Percentiles rank a stretch among this genome's conserved stretches.
Evolutionary conservation across 2,888 invertebrate species (phyloP).

Genomic region (Pelosia muscerda): DNA sequence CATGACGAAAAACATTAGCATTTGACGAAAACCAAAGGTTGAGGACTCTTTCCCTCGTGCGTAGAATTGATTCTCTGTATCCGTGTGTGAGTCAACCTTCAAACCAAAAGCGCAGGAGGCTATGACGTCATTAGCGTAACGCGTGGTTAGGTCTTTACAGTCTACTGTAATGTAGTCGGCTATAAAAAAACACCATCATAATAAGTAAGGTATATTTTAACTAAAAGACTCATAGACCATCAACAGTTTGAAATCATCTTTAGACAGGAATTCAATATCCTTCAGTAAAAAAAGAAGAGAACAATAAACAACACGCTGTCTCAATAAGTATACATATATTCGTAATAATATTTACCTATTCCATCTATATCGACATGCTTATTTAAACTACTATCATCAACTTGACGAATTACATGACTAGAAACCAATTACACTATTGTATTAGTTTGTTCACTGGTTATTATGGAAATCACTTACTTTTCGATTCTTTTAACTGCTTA

Average conservation of each 20-base stretch:
- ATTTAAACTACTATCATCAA: too few relatives aligned
- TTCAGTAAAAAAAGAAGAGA: too few relatives aligned
- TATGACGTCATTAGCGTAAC: conserved; percentile 84
- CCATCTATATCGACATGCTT: too few relatives aligned
- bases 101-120: conserved; percentile 84
- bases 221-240: background rate
- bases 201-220: background rate
- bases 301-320: too few relatives aligned
- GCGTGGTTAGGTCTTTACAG: conserved; percentile 75
- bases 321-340: too few relatives aligned
- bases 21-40: conserved; percentile 52
- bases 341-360: too few relatives aligned
- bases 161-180: conserved; percentile 66
- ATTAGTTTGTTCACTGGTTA: too few relatives aligned
- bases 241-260: too few relatives aligned
- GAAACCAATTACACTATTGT: too few relatives aligned
- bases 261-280: too few relatives aligned
- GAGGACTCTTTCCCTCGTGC: conserved; percentile 79
- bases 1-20: conserved; percentile 54
- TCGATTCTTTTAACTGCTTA: background rate
- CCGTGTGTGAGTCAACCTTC: conserved; percentile 83
- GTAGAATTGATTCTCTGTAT: conserved; percentile 86
- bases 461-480: background rate
- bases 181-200: conserved; percentile 23
- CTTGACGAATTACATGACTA: too few relatives aligned